phyloP scores from a whole-genome alignment of 2,797 vertebrate species.

The Acridotheres tristis region DNA sequence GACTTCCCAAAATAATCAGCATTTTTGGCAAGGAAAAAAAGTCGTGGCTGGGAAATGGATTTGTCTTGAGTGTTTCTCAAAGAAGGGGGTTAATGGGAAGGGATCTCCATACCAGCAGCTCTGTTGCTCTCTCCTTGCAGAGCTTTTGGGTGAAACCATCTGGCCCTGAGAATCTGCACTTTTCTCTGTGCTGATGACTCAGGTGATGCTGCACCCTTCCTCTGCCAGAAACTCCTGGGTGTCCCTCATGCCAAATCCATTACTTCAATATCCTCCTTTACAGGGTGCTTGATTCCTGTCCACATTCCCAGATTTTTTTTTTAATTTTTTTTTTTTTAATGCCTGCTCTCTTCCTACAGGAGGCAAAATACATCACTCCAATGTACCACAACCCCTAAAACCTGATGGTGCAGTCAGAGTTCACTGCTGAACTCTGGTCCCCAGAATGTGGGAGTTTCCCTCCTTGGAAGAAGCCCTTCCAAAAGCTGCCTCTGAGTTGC shows the following conservation, averaged over 20 bases:
- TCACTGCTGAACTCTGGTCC: not conserved
- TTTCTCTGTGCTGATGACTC: not conserved
- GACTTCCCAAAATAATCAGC: not conserved
- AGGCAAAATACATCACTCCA: not conserved
- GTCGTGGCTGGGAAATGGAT: not conserved
- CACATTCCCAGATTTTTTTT: not conserved
- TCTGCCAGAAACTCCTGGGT: not conserved
- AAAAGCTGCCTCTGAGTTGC: conserved; percentile 18
- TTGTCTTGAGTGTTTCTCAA: not conserved
- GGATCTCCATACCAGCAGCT: accelerated
- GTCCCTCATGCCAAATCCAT: not conserved
- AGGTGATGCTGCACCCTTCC: not conserved
- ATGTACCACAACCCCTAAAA: not conserved
- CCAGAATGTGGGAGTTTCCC: not conserved
- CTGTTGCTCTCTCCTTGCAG: not conserved
- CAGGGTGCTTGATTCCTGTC: not conserved
- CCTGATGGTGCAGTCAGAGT: not conserved
- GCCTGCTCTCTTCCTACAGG: not conserved
- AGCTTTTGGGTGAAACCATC: not conserved
- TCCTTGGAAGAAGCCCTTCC: not conserved
- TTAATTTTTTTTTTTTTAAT: not conserved
- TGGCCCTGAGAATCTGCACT: not conserved
- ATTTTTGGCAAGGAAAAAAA: not conserved
- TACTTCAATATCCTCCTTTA: not conserved
- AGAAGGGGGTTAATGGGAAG: not conserved